Conservation (phyloP, 2,797 vertebrate species). For the Petrocephalus schoutedeni region DNA sequence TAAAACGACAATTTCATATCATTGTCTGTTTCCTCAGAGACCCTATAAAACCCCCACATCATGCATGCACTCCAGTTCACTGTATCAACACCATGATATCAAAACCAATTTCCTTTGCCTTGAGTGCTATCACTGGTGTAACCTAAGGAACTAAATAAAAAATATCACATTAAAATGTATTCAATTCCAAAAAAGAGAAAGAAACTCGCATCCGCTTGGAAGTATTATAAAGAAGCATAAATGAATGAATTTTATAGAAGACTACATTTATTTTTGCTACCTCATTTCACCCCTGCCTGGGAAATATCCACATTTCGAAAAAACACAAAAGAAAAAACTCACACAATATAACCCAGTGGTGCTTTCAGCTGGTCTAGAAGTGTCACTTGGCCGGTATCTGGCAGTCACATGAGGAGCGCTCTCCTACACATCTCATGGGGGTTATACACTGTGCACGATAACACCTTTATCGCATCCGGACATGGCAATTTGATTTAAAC, state of each 20-base stretch:
- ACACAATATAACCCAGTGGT: background rate
- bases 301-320: background rate
- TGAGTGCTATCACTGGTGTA: conserved; percentile 20
- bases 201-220: background rate
- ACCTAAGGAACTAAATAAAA: conserved; percentile 1
- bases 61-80: conserved; percentile 34
- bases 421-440: background rate
- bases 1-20: conserved; percentile 38
- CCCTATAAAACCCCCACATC: conserved; percentile 28
- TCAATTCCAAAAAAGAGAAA: background rate
- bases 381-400: background rate
- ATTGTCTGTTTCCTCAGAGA: conserved; percentile 51
- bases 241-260: background rate
- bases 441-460: conserved; percentile 43
- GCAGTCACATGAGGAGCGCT: background rate
- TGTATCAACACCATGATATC: conserved; percentile 38
- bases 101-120: conserved; percentile 29
- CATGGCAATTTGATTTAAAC: conserved; percentile 47
- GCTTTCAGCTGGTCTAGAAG: background rate
- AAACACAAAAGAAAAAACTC: background rate
- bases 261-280: background rate
- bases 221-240: background rate
- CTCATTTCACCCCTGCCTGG: background rate
- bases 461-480: conserved; percentile 37
- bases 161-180: background rate